phyloP scores from a whole-genome alignment of 2,888 invertebrate genomes.

The Ganaspis brasiliensis region DNA sequence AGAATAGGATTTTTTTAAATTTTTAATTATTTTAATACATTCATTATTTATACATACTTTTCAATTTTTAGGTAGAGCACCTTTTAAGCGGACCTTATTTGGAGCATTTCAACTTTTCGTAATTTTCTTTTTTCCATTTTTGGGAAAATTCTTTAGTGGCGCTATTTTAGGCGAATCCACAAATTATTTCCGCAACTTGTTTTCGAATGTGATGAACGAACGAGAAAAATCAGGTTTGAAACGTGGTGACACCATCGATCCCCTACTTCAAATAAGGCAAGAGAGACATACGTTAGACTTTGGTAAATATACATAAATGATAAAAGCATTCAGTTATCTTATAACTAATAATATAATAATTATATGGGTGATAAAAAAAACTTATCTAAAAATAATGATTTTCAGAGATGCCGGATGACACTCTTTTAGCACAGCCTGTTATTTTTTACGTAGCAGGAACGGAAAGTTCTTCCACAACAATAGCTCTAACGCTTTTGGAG shows the following conservation, averaged over 20 bases:
- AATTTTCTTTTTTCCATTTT: conserved; percentile 3
- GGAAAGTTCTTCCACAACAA: conserved; percentile 69
- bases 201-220: conserved; percentile 70
- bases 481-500: conserved; percentile 67
- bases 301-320: conserved; percentile 55
- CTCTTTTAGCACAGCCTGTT: conserved; percentile 69
- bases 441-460: conserved; percentile 73
- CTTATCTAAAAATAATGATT: too few relatives aligned
- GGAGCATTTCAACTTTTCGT: background rate
- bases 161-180: conserved; percentile 38
- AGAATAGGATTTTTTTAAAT: too few relatives aligned
- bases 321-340: too few relatives aligned
- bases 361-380: background rate
- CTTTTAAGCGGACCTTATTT: background rate
- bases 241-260: conserved; percentile 73
- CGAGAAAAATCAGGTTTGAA: conserved; percentile 65
- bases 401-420: conserved; percentile 70
- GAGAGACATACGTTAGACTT: conserved; percentile 62
- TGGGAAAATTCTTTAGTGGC: background rate
- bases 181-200: conserved; percentile 70
- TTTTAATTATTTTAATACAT: too few relatives aligned
- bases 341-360: background rate
- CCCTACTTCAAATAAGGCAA: conserved; percentile 68
- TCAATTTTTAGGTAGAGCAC: conserved; percentile 11
- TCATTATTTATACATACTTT: too few relatives aligned